Evolutionary conservation across 1,140 invertebrate genomes (phyloP), one percentile per base, ranked within the genome.

Genomic region (Laupala kohalensis): DNA sequence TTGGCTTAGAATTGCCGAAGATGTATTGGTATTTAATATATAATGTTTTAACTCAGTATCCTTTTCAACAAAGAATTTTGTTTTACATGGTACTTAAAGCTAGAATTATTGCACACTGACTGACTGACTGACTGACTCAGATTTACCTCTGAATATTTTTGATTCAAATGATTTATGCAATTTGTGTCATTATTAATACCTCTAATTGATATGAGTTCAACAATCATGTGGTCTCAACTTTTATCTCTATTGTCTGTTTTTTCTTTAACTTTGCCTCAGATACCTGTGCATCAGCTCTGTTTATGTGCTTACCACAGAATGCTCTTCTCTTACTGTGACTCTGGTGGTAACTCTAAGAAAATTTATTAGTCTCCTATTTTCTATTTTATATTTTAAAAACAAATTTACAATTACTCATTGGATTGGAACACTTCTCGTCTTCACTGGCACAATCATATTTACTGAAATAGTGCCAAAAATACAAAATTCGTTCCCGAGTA

Each of bases 371-470:
- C 82, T 99, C 64, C 81, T 99, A 23, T 92, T 99, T 78, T 99
- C 97, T 2, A 97, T 99, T 76, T 77, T 95, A 53, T 99, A 97
- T 79, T 99, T 99, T 79, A 83, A 90, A 73, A 99, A 99, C 84
- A 89, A 91, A 3, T 99, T 99, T 78, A 98, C 96, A 0, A 4
- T 90, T 0, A 86, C 86, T 66, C 97, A 99, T 79, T 99, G 97
- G 96, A 77, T 94, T 64, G 97, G 96, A 25, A 95, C 97, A 0
- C 72, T 88, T 6, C 80, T 96, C 53, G 96, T 99, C 0, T 99
- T 99, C 81, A 78, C 88, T 26, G 97, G 97, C 6, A 99, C 96
- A 6, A 79, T 97, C 25, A 88, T 98, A 69, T 99, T 98, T 78
- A 91, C 92, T 0, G 92, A 95, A 81, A 75, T 94, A 25, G 30